These are phyloP conservation scores for Pangasianodon hypophthalmus DNA, from an alignment of 2,113 vertebrate species.

Conservation along the genomic window DNA sequence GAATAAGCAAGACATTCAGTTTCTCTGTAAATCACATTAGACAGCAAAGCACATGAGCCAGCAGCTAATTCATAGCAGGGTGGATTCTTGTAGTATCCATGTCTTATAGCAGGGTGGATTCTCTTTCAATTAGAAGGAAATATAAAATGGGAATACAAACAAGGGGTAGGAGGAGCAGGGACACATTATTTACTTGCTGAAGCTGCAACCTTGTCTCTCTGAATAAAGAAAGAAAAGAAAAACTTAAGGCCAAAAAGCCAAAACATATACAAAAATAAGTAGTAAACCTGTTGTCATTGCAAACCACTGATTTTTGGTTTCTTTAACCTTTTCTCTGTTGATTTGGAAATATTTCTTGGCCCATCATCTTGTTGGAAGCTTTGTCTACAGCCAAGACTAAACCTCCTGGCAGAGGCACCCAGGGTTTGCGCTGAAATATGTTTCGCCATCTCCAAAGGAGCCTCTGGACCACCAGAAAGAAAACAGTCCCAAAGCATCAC, in stretches of 20 bases:
- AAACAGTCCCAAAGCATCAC: not conserved
- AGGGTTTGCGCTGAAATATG: not conserved
- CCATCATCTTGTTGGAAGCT: not conserved
- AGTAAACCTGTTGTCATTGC: not conserved
- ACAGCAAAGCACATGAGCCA: not conserved
- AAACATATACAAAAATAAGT: not conserved
- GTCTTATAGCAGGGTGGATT: not conserved
- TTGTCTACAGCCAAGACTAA: not conserved
- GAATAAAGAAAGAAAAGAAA: not conserved
- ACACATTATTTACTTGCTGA: constrained; percentile 7
- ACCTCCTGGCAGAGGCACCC: not conserved
- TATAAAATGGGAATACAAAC: constrained; percentile 1
- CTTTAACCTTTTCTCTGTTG: not conserved
- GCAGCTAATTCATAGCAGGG: constrained; percentile 2
- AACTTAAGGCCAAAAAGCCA: not conserved
- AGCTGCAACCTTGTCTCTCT: not conserved
- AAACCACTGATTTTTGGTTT: not conserved
- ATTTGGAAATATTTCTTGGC: not conserved
- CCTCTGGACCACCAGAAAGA: not conserved
- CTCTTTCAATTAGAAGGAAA: not conserved
- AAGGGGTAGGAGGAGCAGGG: not conserved
- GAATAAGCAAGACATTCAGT: constrained; percentile 25
- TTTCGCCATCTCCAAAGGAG: not conserved
- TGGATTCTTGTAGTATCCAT: not conserved
- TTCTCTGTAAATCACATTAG: constrained; percentile 20